Evolutionary conservation across 2,797 vertebrate genomes (phyloP).

Genomic region (Melanogrammus aeglefinus): DNA sequence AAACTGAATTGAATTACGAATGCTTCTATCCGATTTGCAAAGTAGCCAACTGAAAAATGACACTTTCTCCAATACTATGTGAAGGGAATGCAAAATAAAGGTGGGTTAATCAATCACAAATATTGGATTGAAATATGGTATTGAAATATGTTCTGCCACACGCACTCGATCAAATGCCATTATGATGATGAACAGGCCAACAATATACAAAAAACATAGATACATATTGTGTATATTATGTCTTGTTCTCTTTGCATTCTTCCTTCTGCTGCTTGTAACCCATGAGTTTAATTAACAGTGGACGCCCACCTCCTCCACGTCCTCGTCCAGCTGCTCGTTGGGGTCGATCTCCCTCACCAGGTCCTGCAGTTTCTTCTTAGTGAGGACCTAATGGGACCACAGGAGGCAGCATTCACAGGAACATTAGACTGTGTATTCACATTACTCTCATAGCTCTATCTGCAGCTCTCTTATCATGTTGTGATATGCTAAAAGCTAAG

Average conservation of each 20-base stretch:
- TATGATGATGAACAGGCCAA: background rate
- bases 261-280: background rate
- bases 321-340: constrained; percentile 96
- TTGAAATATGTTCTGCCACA: background rate
- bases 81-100: background rate
- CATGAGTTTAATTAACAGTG: background rate
- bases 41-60: background rate
- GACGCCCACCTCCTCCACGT: constrained; percentile 90
- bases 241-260: background rate
- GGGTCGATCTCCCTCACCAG: constrained; percentile 97
- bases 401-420: background rate
- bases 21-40: background rate
- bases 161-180: background rate
- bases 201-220: background rate
- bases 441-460: background rate
- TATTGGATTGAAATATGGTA: background rate
- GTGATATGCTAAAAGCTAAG: background rate
- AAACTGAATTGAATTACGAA: background rate
- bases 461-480: background rate
- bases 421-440: background rate
- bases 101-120: background rate
- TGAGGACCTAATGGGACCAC: constrained; percentile 80
- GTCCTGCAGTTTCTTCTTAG: constrained; percentile 98
- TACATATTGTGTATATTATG: background rate
- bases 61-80: background rate